phyloP scores from a whole-genome alignment of 2,797 vertebrate species.

The Sebastes ruberrimus region DNA sequence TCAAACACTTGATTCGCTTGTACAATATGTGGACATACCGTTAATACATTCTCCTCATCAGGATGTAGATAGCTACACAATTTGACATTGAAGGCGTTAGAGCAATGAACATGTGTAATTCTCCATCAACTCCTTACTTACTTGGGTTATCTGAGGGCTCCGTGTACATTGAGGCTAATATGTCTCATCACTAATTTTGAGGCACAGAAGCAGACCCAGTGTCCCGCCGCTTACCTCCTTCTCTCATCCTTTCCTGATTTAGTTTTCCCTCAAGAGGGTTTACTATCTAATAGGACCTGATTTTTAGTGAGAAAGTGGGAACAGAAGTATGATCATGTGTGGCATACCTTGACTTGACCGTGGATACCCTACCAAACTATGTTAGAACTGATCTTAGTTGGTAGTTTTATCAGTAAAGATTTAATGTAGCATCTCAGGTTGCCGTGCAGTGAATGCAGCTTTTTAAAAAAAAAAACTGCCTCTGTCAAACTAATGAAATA shows the following conservation, averaged over 20 bases:
- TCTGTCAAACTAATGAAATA: conserved; percentile 9
- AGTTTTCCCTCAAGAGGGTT: conserved; percentile 48
- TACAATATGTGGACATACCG: background rate
- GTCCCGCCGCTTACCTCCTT: background rate
- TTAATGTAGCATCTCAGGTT: background rate
- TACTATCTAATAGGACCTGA: conserved; percentile 16
- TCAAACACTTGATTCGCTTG: background rate
- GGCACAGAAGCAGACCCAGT: conserved; percentile 30
- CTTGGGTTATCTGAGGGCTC: conserved; percentile 21
- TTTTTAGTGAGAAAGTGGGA: conserved; percentile 1
- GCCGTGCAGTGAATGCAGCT: background rate
- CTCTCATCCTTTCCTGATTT: conserved; percentile 39
- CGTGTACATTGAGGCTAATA: conserved; percentile 27
- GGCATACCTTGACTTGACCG: conserved; percentile 14
- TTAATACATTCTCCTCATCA: background rate
- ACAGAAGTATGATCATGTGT: conserved; percentile 12
- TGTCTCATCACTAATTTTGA: conserved; percentile 54
- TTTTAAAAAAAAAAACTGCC: background rate
- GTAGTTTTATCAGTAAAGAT: background rate
- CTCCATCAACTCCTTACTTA: conserved; percentile 1
- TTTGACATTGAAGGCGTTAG: background rate
- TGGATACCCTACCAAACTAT: background rate
- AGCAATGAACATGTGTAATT: conserved; percentile 3
- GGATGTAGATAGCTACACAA: background rate
- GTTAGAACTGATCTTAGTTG: background rate